Conservation (phyloP, 1,140 invertebrate species). For the Heliothis subflexa region DNA sequence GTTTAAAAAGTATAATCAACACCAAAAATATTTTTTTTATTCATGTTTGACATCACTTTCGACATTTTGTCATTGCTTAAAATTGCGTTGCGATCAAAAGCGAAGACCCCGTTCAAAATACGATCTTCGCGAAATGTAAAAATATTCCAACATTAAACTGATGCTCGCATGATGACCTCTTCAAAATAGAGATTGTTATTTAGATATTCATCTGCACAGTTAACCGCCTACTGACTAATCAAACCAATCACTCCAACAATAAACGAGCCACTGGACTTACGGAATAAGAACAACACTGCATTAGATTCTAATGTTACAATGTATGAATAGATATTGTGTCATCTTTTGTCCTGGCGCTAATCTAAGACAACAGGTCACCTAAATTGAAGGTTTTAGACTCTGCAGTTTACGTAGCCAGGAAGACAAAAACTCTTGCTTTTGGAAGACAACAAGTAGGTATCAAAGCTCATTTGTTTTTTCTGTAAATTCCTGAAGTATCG, state of each 20-base stretch:
- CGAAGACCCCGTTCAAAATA: background rate
- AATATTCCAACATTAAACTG: background rate
- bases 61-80: no score
- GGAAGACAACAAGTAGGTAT: no score
- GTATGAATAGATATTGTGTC: background rate
- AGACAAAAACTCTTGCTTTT: no score
- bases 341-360: background rate
- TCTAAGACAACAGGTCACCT: no score
- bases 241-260: slow-evolving; percentile 28
- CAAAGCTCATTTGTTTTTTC: no score
- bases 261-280: slow-evolving; percentile 3
- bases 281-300: slow-evolving; percentile 14
- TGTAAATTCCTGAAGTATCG: no score
- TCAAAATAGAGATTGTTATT: slow-evolving; percentile 9
- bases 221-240: slow-evolving; percentile 30
- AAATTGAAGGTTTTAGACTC: no score
- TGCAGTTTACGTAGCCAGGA: no score
- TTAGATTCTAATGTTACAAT: slow-evolving; percentile 13
- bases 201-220: slow-evolving; percentile 36
- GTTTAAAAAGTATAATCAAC: no score
- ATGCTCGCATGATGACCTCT: background rate
- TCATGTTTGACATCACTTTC: no score
- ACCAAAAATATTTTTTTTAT: no score
- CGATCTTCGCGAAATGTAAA: background rate
- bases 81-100: no score